These are phyloP conservation scores for Ramphastos sulfuratus DNA, from an alignment of 2,113 vertebrate genomes.

Conservation along the genomic window DNA sequence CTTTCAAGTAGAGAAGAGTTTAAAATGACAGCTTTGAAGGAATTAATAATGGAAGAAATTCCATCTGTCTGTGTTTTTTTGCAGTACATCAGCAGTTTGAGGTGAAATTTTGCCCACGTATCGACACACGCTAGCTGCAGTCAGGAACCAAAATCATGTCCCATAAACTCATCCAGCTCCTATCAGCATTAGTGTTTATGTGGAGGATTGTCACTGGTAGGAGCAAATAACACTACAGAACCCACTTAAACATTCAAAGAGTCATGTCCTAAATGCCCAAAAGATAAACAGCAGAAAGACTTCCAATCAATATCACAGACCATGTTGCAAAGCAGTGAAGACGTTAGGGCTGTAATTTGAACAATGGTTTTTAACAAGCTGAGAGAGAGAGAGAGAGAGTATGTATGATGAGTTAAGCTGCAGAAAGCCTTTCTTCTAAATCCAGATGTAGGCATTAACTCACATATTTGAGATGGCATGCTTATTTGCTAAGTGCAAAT, in stretches of 20 bases:
- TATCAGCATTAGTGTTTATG: slow-evolving; percentile 25
- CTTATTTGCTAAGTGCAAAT: slow-evolving; percentile 79
- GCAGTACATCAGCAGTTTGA: background rate
- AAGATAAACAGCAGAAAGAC: slow-evolving; percentile 44
- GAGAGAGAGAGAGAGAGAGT: slow-evolving; percentile 59
- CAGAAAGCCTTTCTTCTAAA: slow-evolving; percentile 75
- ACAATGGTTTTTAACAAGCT: slow-evolving; percentile 60
- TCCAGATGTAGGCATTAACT: slow-evolving; percentile 74
- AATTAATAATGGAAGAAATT: slow-evolving; percentile 6
- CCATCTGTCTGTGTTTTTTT: background rate
- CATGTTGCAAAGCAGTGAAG: slow-evolving; percentile 45
- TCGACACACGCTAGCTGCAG: background rate
- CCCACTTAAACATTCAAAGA: slow-evolving; percentile 51
- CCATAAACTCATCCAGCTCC: slow-evolving; percentile 22
- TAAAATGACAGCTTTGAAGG: background rate
- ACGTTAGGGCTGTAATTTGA: slow-evolving; percentile 48
- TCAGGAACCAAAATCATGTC: slow-evolving; percentile 10
- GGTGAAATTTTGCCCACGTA: slow-evolving; percentile 25
- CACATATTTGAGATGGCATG: slow-evolving; percentile 66
- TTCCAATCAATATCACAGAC: slow-evolving; percentile 49
- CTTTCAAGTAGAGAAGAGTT: background rate
- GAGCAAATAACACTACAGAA: slow-evolving; percentile 41
- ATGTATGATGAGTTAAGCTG: slow-evolving; percentile 66
- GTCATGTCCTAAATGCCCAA: background rate
- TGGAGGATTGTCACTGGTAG: slow-evolving; percentile 39